Percentiles rank a stretch among this genome's conserved stretches.
Evolutionary conservation across 2,113 vertebrate species (phyloP).

Genomic region (Nycticebus coucang): DNA sequence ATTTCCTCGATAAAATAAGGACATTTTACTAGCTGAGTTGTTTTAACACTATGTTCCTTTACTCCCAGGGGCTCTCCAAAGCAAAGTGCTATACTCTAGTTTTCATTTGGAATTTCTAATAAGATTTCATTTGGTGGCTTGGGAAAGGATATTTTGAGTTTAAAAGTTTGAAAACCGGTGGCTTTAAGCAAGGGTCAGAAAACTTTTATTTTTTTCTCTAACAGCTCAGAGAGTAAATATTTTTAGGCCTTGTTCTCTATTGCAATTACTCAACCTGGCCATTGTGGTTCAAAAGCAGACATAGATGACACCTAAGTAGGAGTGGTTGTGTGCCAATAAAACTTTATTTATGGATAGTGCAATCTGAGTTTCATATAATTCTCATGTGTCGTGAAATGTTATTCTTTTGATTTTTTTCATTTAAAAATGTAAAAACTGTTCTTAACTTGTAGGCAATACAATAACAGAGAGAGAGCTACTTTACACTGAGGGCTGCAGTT

Average conservation of each 20-base stretch:
- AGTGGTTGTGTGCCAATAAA: neutral
- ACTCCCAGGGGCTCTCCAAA: neutral
- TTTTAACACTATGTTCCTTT: neutral
- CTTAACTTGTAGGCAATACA: neutral
- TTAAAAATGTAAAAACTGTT: neutral
- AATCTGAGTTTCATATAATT: constrained; percentile 29
- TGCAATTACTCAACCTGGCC: neutral
- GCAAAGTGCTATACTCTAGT: neutral
- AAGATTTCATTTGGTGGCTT: neutral
- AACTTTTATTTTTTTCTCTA: neutral
- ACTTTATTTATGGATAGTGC: neutral
- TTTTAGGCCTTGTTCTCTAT: neutral
- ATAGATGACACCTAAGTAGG: neutral
- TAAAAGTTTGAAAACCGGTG: neutral
- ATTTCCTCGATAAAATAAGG: neutral
- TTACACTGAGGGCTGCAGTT: neutral
- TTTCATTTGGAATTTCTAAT: neutral
- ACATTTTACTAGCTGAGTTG: neutral
- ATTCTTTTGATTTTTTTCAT: neutral
- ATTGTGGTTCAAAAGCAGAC: neutral
- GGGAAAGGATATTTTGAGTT: neutral
- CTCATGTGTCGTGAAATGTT: neutral
- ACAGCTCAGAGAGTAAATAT: neutral
- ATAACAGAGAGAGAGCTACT: neutral
- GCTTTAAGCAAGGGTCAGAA: neutral